Conservation (phyloP, 2,113 vertebrate genomes). For the Melospiza georgiana region DNA sequence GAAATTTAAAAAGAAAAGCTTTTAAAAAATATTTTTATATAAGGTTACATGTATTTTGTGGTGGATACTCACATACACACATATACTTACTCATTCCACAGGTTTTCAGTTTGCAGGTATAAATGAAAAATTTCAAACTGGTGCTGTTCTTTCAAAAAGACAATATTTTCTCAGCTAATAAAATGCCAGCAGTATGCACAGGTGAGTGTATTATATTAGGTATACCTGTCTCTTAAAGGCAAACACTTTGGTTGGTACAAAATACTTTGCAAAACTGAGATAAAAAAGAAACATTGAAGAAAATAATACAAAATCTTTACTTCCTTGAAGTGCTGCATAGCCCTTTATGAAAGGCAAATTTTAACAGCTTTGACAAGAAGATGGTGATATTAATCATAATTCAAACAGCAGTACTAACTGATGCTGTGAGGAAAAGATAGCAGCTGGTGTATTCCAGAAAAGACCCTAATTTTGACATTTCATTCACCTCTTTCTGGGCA, state of each 20-base stretch:
- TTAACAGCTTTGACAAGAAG: slow-evolving; percentile 39
- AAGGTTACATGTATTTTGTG: accelerated
- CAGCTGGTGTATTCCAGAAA: background rate
- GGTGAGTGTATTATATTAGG: background rate
- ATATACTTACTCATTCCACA: background rate
- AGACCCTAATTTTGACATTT: slow-evolving; percentile 29
- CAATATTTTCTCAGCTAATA: background rate
- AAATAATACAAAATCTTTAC: background rate
- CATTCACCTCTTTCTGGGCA: background rate
- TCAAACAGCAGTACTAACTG: background rate
- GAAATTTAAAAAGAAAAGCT: background rate
- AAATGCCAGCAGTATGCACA: background rate
- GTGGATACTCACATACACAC: accelerated
- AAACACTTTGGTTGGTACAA: background rate
- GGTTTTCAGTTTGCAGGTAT: background rate
- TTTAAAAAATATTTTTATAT: background rate
- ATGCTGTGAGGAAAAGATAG: background rate
- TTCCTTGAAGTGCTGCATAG: background rate
- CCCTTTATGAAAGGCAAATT: background rate
- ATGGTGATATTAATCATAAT: slow-evolving; percentile 35
- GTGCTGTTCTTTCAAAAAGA: background rate
- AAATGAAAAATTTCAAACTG: background rate
- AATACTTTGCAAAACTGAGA: background rate
- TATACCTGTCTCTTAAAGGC: background rate
- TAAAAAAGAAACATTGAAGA: background rate